Evolutionary conservation across 2,797 vertebrate genomes (phyloP).

Genomic region (Typhlichthys subterraneus): DNA sequence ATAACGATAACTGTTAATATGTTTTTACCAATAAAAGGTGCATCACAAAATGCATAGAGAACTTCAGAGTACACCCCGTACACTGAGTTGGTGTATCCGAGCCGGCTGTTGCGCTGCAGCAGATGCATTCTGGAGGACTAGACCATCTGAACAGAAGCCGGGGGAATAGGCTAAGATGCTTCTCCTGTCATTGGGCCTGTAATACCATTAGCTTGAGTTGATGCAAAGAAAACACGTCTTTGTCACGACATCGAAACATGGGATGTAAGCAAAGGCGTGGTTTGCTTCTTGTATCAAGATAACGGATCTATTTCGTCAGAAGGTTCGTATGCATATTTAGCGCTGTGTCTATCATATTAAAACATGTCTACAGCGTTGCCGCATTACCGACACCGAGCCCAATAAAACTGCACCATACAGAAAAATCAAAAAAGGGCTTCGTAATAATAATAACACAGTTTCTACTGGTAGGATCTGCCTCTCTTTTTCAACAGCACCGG

Average conservation of each 20-base stretch:
- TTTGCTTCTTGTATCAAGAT: constrained; percentile 34
- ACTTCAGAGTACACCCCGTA: neutral
- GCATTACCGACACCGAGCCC: no score
- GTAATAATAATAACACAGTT: no score
- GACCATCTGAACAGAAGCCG: constrained; percentile 57
- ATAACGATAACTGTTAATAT: no score
- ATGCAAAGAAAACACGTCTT: constrained; percentile 38
- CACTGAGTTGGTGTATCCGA: constrained; percentile 36
- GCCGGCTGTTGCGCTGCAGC: constrained; percentile 26
- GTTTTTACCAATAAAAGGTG: neutral
- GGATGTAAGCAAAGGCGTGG: constrained; percentile 27
- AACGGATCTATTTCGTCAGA: constrained; percentile 44
- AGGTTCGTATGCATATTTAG: constrained; percentile 58
- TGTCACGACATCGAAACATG: constrained; percentile 41
- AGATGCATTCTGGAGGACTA: constrained; percentile 46
- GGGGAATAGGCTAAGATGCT: constrained; percentile 66
- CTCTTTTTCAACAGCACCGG: no score
- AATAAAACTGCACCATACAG: no score
- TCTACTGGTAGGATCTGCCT: no score
- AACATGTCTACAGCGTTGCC: no score
- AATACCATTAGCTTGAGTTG: constrained; percentile 14
- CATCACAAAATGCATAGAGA: neutral
- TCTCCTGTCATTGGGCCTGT: constrained; percentile 51
- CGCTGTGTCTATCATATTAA: no score
- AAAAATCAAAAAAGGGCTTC: no score